Percentiles rank a stretch among this genome's conserved stretches.
These are phyloP conservation scores for Meloidogyne floridensis DNA, from an alignment of 1,140 invertebrate species.

Conservation along the genomic window DNA sequence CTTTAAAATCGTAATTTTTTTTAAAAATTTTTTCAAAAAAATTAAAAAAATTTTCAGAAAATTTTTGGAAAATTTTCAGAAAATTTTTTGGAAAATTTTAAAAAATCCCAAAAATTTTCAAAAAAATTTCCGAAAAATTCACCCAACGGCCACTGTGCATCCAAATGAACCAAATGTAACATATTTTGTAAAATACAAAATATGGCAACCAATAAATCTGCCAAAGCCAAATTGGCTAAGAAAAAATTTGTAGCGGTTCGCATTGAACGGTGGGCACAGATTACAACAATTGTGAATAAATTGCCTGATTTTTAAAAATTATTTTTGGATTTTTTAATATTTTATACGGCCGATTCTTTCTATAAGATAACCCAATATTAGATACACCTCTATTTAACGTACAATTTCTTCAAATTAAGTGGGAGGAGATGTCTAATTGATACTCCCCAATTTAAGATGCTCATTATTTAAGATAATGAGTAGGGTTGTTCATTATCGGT, in stretches of 20 bases:
- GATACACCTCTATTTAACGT: too few species aligned
- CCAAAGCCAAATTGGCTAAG: conserved; percentile 74
- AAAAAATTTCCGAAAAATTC: conserved; percentile 14
- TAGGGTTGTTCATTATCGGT: too few species aligned
- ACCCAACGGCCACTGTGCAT: conserved; percentile 56
- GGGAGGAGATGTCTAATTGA: too few species aligned
- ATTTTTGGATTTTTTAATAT: too few species aligned
- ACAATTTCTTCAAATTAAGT: too few species aligned
- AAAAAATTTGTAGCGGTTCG: conserved; percentile 82
- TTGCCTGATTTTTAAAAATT: conserved; percentile 27
- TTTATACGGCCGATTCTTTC: too few species aligned
- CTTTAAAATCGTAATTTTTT: conserved; percentile 26
- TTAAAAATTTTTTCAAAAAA: neutral
- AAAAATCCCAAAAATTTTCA: neutral
- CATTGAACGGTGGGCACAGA: conserved; percentile 45
- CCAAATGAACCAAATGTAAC: conserved; percentile 58
- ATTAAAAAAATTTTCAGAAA: neutral
- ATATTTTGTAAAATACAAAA: conserved; percentile 61
- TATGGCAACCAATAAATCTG: conserved; percentile 55
- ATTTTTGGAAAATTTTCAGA: neutral
- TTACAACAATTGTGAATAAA: conserved; percentile 41
- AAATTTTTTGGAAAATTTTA: conserved; percentile 1
- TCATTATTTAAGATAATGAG: too few species aligned
- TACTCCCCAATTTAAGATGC: too few species aligned
- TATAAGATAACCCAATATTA: too few species aligned